A percentile compares a stretch with the other conserved stretches of the same genome.
These are phyloP conservation scores for Drosophila kurseongensis DNA, from an alignment of 1,140 invertebrate genomes.

Conservation along the genomic window DNA sequence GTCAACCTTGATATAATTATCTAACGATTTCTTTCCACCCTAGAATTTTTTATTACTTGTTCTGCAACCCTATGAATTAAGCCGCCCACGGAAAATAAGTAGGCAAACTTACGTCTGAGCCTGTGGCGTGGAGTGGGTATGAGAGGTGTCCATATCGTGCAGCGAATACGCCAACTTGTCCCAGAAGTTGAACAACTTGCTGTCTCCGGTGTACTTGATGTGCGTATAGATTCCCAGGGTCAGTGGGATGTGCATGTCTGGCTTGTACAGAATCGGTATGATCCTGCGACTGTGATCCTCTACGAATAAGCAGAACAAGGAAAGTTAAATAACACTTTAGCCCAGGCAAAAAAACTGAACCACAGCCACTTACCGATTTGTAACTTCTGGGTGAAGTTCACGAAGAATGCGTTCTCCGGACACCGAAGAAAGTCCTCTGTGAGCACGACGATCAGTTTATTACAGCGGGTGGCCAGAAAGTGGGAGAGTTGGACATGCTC, in stretches of 20 bases:
- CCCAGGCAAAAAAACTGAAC: too few relatives aligned
- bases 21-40: conserved; percentile 1
- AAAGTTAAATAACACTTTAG: too few relatives aligned
- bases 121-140: conserved; percentile 40
- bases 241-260: conserved; percentile 86
- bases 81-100: not conserved
- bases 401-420: conserved; percentile 89
- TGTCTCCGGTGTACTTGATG: conserved; percentile 86
- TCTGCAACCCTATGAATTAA: not conserved
- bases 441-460: conserved; percentile 89
- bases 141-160: conserved; percentile 54
- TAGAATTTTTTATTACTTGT: conserved; percentile 4
- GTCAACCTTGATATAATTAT: not conserved
- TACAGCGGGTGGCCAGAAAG: conserved; percentile 90
- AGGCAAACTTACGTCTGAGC: conserved; percentile 42
- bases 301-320: conserved; percentile 4
- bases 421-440: conserved; percentile 90
- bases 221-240: conserved; percentile 86
- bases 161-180: conserved; percentile 86
- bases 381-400: conserved; percentile 90
- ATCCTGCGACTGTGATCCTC: conserved; percentile 86
- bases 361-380: conserved; percentile 85
- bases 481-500: conserved; percentile 89
- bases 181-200: conserved; percentile 88
- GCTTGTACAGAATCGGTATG: conserved; percentile 88